phyloP scores from a whole-genome alignment of 2,113 vertebrate genomes.

The Upupa epops region DNA sequence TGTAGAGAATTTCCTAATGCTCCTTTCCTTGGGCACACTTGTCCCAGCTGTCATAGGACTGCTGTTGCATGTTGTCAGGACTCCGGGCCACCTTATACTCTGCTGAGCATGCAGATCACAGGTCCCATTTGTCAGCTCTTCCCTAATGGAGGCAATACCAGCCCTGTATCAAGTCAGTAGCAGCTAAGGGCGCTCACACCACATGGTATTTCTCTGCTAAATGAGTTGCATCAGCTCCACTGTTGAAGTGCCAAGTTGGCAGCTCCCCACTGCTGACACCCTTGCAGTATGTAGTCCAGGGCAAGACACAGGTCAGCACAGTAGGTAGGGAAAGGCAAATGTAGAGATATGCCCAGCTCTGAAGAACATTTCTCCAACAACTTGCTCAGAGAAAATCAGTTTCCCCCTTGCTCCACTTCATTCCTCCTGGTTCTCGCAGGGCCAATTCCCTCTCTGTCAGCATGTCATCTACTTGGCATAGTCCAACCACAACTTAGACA shows the following conservation, averaged over 20 bases:
- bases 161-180: neutral
- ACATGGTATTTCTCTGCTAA: neutral
- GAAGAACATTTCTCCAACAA: neutral
- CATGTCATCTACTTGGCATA: neutral
- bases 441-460: neutral
- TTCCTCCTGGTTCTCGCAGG: neutral
- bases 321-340: neutral
- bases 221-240: neutral
- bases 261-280: neutral
- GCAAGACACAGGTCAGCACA: neutral
- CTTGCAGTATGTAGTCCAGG: neutral
- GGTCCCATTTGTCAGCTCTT: neutral
- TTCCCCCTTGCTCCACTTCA: neutral
- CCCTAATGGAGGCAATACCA: neutral
- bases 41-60: neutral
- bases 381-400: neutral
- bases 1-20: neutral
- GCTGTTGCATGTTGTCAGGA: neutral
- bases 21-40: neutral
- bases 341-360: neutral
- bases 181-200: neutral
- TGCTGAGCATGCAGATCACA: neutral
- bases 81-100: neutral
- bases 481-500: neutral
- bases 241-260: conserved; percentile 15